phyloP scores from a whole-genome alignment of 2,797 vertebrate species.

The Coracias cyanogaster region DNA sequence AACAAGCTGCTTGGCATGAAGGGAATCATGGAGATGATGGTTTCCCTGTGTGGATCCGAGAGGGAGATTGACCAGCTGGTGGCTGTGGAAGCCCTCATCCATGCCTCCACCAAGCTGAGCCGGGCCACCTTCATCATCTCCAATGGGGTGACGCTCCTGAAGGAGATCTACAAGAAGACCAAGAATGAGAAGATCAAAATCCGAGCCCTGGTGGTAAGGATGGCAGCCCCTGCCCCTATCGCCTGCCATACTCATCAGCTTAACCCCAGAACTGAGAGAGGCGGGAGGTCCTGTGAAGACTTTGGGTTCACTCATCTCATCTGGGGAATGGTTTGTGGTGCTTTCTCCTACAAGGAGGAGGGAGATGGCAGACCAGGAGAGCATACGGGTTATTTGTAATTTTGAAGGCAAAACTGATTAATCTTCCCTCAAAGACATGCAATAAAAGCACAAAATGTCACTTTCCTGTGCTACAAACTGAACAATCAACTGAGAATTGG shows the following conservation, averaged over 20 bases:
- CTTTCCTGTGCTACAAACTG: background rate
- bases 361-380: background rate
- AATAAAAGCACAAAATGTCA: background rate
- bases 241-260: background rate
- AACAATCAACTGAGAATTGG: background rate
- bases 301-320: background rate
- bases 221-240: background rate
- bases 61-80: slow-evolving; percentile 97
- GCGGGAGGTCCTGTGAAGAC: background rate
- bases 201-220: slow-evolving; percentile 92
- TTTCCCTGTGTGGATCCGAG: slow-evolving; percentile 93
- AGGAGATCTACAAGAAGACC: slow-evolving; percentile 98
- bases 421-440: background rate
- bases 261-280: background rate
- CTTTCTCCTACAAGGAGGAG: background rate
- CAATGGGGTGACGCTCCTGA: slow-evolving; percentile 92
- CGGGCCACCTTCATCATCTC: slow-evolving; percentile 95
- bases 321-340: background rate
- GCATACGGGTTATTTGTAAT: background rate
- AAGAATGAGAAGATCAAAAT: slow-evolving; percentile 98
- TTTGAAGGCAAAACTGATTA: background rate
- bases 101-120: slow-evolving; percentile 94
- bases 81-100: slow-evolving; percentile 95
- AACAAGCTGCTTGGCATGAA: slow-evolving; percentile 89
- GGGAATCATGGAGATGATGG: slow-evolving; percentile 99